These are phyloP conservation scores for Cancer borealis DNA, from an alignment of 2,888 invertebrate species.

Conservation along the genomic window DNA sequence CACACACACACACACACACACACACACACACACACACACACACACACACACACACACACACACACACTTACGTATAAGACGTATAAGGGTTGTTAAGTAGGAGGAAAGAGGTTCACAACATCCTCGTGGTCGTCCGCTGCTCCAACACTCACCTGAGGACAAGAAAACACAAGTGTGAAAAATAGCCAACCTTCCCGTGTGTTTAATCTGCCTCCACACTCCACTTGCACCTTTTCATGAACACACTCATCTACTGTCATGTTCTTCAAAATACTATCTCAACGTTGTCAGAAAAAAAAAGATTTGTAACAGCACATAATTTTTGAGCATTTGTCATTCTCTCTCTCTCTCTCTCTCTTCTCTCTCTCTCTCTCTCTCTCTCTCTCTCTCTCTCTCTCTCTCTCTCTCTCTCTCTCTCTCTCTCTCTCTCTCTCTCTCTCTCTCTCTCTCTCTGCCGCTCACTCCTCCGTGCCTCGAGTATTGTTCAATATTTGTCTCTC, in stretches of 20 bases:
- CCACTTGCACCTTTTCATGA: background rate
- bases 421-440: conserved; percentile 17
- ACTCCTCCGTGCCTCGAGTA: background rate
- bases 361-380: conserved; percentile 13
- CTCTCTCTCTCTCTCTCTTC: background rate
- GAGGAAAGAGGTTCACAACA: background rate
- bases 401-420: conserved; percentile 24
- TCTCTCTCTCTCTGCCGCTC: conserved; percentile 16
- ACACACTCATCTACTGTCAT: background rate
- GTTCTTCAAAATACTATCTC: background rate
- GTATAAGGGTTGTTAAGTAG: background rate
- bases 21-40: background rate
- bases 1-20: background rate
- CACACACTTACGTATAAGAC: background rate
- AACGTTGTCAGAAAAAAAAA: background rate
- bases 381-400: conserved; percentile 34
- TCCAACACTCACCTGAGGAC: conserved; percentile 22
- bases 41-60: conserved; percentile 5
- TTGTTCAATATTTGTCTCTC: conserved; percentile 14
- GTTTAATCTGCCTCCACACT: background rate
- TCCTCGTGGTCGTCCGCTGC: background rate
- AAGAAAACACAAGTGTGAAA: background rate
- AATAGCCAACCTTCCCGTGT: background rate
- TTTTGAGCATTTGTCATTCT: background rate
- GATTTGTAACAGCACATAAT: background rate